These are phyloP conservation scores for Kradibia gibbosae DNA, from an alignment of 1,140 invertebrate species.

Conservation along the genomic window DNA sequence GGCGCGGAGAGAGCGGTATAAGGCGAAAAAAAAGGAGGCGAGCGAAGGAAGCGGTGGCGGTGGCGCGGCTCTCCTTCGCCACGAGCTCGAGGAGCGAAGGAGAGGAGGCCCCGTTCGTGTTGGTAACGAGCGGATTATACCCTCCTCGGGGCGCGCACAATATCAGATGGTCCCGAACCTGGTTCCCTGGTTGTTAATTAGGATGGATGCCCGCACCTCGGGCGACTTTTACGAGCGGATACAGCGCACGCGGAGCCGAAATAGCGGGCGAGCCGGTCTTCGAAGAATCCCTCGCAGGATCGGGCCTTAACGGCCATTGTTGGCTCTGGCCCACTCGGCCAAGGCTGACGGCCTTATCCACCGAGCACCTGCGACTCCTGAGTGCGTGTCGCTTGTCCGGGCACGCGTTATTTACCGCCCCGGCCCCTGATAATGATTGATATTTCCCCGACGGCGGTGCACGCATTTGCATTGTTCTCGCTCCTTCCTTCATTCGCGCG, in stretches of 20 bases:
- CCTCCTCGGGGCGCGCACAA: constrained; percentile 52
- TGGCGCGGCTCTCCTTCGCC: background rate
- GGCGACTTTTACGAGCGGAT: constrained; percentile 71
- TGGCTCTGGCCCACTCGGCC: too few relatives aligned
- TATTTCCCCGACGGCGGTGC: background rate
- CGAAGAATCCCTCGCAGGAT: constrained; percentile 54
- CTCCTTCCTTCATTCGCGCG: too few relatives aligned
- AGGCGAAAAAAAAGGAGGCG: constrained; percentile 47
- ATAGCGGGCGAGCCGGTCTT: constrained; percentile 60
- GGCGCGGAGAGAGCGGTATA: constrained; percentile 36
- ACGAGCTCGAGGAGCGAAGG: constrained; percentile 40
- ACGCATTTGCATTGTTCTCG: too few relatives aligned
- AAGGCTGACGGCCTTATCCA: background rate
- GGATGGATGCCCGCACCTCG: constrained; percentile 70
- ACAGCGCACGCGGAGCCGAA: constrained; percentile 59
- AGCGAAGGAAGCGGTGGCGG: too few relatives aligned
- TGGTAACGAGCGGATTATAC: constrained; percentile 70
- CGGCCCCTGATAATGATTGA: background rate
- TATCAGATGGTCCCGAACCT: constrained; percentile 69
- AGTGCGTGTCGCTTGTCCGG: background rate
- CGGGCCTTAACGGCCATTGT: background rate
- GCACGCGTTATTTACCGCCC: background rate
- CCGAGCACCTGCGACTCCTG: background rate
- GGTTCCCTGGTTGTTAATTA: constrained; percentile 71
- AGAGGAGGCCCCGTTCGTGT: constrained; percentile 64